Conservation (phyloP, 2,113 vertebrate genomes). For the Nannospalax galili region DNA sequence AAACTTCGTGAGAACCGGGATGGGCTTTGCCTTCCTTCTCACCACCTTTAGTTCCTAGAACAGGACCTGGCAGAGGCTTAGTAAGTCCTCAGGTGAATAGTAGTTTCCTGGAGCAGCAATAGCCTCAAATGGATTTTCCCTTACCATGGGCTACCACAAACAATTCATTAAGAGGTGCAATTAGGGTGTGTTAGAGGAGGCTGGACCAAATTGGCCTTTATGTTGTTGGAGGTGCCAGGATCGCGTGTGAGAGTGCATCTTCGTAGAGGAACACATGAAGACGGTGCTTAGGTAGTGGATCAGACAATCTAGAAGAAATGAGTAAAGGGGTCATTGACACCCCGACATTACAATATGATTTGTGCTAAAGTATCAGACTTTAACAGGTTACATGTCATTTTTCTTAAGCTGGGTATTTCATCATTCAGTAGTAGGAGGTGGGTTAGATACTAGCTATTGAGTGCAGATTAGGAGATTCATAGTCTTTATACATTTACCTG, state of each 20-base stretch:
- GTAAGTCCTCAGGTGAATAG: constrained; percentile 31
- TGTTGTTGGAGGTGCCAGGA: too few species aligned
- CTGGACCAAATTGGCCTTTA: not conserved
- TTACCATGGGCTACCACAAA: not conserved
- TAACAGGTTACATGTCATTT: not conserved
- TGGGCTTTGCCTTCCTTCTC: not conserved
- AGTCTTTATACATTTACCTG: not conserved
- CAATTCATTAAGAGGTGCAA: constrained; percentile 30
- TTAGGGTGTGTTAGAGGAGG: not conserved
- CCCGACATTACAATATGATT: not conserved
- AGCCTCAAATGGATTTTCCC: constrained; percentile 20
- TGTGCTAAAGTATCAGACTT: constrained; percentile 34
- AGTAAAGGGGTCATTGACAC: constrained; percentile 17
- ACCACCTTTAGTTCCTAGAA: not conserved
- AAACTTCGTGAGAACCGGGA: constrained; percentile 15
- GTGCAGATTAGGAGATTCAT: constrained; percentile 16
- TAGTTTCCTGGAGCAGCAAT: not conserved
- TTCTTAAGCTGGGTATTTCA: not conserved
- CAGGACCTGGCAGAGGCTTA: not conserved
- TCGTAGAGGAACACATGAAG: not conserved
- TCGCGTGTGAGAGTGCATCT: not conserved
- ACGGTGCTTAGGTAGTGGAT: not conserved
- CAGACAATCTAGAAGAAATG: constrained; percentile 24
- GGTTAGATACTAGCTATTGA: not conserved
- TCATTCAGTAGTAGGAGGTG: not conserved